phyloP scores from a whole-genome alignment of 2,113 vertebrate species.

The Eclectus roratus region DNA sequence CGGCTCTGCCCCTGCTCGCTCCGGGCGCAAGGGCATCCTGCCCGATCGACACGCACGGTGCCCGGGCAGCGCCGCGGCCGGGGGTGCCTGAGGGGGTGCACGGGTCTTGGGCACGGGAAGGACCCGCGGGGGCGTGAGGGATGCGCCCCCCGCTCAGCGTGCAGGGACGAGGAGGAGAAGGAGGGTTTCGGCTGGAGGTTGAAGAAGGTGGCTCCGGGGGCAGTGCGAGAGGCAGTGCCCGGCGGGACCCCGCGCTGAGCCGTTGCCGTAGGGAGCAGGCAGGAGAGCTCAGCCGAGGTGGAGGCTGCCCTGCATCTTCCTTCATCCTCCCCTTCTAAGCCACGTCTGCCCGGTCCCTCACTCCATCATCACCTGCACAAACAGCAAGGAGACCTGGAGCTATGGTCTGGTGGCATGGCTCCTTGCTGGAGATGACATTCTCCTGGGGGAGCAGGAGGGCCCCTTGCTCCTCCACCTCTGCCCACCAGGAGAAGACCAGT shows the following conservation, averaged over 20 bases:
- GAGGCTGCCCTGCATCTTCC: neutral
- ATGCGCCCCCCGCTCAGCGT: neutral
- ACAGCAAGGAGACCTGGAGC: neutral
- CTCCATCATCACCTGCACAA: neutral
- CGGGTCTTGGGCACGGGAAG: neutral
- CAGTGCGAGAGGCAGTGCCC: neutral
- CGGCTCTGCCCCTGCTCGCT: neutral
- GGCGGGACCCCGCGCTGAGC: neutral
- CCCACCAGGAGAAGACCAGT: neutral
- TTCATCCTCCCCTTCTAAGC: neutral
- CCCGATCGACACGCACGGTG: neutral
- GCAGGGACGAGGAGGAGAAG: neutral
- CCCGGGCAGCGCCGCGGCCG: too few relatives aligned
- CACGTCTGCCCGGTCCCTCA: neutral
- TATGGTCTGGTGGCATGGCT: neutral
- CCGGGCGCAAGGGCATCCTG: too few relatives aligned
- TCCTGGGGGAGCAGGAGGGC: rapidly evolving
- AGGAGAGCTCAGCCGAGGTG: neutral
- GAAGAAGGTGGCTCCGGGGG: neutral
- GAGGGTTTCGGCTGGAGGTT: neutral
- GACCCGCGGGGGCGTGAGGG: neutral
- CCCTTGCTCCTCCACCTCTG: neutral
- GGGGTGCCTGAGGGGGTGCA: neutral
- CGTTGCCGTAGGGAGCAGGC: neutral
- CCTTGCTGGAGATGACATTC: neutral